Evolutionary conservation across 2,113 vertebrate genomes (phyloP), one percentile per base, ranked within the genome.

Genomic region (Mus spicilegus): DNA sequence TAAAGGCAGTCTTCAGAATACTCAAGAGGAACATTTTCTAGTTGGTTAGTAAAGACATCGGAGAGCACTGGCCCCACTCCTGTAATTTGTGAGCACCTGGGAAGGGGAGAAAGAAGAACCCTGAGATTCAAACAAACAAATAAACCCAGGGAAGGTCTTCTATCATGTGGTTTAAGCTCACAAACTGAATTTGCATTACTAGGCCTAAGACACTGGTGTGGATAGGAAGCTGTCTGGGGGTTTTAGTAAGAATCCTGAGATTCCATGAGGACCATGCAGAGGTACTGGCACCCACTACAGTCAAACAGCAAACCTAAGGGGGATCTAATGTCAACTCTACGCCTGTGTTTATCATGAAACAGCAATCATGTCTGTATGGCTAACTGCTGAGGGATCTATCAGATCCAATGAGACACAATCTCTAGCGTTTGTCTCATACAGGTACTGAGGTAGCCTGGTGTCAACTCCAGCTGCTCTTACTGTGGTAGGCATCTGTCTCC

Each of bases 1-100:
- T 99, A 99, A 28, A 99, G 98, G 49, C 99, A 99, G 97, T 99
- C 99, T 97, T 99, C 99, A 0, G 97, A 97, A 73, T 76, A 46
- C 19, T 22, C 19, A 26, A 93, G 1, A 3, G 75, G 1, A 42
- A 91, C 3, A 1, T 24, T 80, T 30, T 95, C 94, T 19, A 82
- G 86, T 14, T 13, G 39, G 4, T 75, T 92, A 30, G 54, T 65
- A 1, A 92, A 11, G 20, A 97, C 7, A 0, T 94, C 81, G 0
- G 61, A 90, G 5, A 92, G 0, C 4, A 78, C 2, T 1, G 90
- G 65, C 0, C 0, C 77, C 0, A 0, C 0, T 11, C 6, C 0
- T 3, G 61, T 0, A 0, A 89, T 56, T 22, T 98, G 97, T 46
- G 92, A 86, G 54, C 96, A 98, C 97, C 97, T 98, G 46, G 39